Evolutionary conservation across 2,797 vertebrate genomes (phyloP).

Genomic region (Uromys caudimaculatus): DNA sequence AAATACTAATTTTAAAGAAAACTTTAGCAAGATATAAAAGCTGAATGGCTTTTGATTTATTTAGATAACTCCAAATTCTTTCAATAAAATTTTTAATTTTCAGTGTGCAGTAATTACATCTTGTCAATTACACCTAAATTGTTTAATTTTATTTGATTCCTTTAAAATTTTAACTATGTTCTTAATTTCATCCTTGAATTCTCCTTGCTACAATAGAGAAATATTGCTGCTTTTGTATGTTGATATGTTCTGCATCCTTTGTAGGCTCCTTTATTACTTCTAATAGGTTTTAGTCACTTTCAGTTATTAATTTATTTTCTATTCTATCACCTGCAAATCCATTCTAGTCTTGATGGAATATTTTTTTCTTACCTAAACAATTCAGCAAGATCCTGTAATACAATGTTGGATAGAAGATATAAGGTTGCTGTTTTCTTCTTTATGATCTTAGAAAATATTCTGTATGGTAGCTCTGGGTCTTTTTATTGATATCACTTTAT

Average conservation of each 20-base stretch:
- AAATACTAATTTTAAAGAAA: constrained; percentile 64
- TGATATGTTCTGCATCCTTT: background rate
- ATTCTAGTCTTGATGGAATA: background rate
- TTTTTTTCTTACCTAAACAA: background rate
- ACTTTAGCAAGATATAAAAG: constrained; percentile 4
- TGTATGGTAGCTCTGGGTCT: background rate
- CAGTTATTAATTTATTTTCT: background rate
- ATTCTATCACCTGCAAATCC: background rate
- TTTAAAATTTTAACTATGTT: background rate
- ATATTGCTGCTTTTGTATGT: background rate
- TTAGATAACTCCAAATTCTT: background rate
- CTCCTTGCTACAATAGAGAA: background rate
- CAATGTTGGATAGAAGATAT: background rate
- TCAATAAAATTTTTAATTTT: background rate
- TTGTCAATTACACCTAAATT: background rate
- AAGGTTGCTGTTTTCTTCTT: background rate
- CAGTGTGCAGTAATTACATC: background rate
- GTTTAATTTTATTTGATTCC: background rate
- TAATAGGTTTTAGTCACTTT: background rate
- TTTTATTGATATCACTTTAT: background rate
- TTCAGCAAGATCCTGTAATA: background rate
- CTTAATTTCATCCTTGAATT: background rate
- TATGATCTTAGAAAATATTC: background rate
- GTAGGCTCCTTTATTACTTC: background rate
- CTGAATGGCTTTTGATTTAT: background rate